These are phyloP conservation scores for Lynx canadensis DNA, from an alignment of 2,113 vertebrate genomes.

Conservation along the genomic window DNA sequence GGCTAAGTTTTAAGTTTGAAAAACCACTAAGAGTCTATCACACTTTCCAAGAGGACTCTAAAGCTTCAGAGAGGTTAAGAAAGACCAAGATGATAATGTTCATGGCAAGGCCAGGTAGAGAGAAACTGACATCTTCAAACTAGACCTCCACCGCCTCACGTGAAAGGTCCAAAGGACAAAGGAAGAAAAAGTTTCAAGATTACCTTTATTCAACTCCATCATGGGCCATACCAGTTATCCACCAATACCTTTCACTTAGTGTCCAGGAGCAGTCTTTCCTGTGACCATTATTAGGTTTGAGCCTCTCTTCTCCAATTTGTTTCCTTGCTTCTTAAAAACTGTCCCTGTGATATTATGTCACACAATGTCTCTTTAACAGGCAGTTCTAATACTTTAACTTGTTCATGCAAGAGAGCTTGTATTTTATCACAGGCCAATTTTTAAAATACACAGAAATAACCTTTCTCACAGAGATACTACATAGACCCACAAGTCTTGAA, in stretches of 20 bases:
- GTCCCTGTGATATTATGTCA: neutral
- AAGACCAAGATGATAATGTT: neutral
- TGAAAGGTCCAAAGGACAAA: neutral
- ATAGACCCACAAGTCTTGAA: neutral
- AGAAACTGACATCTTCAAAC: neutral
- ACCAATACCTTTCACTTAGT: neutral
- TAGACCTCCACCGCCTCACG: neutral
- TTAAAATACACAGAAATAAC: neutral
- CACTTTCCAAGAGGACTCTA: neutral
- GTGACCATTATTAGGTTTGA: neutral
- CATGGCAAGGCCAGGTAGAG: neutral
- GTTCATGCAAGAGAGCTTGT: neutral
- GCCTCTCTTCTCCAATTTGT: neutral
- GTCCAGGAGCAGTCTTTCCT: neutral
- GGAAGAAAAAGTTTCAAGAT: neutral
- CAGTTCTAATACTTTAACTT: neutral
- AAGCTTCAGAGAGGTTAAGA: neutral
- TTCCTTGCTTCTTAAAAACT: slow-evolving; percentile 18
- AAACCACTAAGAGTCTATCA: neutral
- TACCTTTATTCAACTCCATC: neutral
- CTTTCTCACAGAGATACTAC: slow-evolving; percentile 21
- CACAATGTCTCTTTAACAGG: neutral
- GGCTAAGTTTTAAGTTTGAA: neutral
- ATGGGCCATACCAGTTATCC: neutral
- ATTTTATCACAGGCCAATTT: neutral